These are phyloP conservation scores for Dicrostonyx torquatus DNA, from an alignment of 2,797 vertebrate genomes.

Conservation along the genomic window DNA sequence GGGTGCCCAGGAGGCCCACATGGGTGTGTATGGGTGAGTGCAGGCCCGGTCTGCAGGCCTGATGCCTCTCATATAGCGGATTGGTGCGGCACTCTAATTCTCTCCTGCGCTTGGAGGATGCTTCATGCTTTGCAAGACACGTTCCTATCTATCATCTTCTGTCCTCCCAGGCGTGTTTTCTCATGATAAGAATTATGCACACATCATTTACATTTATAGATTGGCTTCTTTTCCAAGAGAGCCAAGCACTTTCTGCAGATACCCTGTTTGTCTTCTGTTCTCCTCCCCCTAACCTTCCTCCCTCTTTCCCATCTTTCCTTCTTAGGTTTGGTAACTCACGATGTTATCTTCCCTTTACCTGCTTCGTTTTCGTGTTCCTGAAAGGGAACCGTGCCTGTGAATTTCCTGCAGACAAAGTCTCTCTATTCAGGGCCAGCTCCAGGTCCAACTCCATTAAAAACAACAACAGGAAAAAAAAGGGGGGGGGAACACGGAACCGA, in stretches of 20 bases:
- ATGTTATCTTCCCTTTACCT: background rate
- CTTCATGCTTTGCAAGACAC: conserved; percentile 44
- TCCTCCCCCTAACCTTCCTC: too few species aligned
- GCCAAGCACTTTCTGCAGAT: conserved; percentile 46
- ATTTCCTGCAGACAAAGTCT: conserved; percentile 38
- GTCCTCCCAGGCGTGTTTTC: conserved; percentile 58
- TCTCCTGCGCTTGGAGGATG: background rate
- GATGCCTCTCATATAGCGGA: background rate
- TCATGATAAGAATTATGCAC: conserved; percentile 78
- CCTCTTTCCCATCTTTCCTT: background rate
- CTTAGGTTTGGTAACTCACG: background rate
- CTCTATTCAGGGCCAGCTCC: background rate
- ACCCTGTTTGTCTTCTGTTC: background rate
- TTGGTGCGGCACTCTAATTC: background rate
- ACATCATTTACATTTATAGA: conserved; percentile 77
- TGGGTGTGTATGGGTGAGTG: rapidly evolving
- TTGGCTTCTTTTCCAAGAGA: conserved; percentile 15
- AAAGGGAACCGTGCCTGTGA: background rate
- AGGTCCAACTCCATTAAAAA: background rate
- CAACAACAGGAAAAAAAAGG: background rate
- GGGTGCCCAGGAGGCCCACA: too few species aligned
- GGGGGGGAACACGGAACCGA: background rate
- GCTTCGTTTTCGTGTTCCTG: background rate
- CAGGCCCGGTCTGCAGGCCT: rapidly evolving
- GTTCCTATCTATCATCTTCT: conserved; percentile 67